Evolutionary conservation across 2,888 invertebrate genomes (phyloP).

Genomic region (Aphodius sticticus): DNA sequence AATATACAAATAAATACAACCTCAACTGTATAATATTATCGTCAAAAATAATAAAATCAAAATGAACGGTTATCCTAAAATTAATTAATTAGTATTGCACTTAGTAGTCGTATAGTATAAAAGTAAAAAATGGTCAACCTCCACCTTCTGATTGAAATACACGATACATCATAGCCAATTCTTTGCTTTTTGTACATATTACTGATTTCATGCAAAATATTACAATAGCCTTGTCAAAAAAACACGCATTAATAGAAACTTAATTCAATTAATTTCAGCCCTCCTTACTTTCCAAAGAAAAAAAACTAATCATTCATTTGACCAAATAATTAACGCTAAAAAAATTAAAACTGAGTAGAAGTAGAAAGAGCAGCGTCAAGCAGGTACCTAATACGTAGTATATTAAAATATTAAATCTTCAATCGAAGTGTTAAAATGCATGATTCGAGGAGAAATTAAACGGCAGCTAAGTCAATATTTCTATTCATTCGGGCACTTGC

Average conservation of each 20-base stretch:
- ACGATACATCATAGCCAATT: not conserved
- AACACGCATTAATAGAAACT: too few relatives aligned
- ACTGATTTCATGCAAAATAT: not conserved
- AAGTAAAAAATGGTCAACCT: not conserved
- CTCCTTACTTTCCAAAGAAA: not conserved
- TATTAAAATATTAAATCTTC: not conserved
- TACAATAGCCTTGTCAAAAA: not conserved
- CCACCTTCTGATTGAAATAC: not conserved
- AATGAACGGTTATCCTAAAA: not conserved
- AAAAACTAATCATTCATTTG: not conserved
- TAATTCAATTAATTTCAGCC: too few relatives aligned
- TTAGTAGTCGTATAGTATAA: not conserved
- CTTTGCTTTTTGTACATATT: not conserved
- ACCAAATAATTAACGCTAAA: not conserved
- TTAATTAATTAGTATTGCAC: constrained; percentile 4
- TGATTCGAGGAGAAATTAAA: not conserved
- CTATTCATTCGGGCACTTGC: constrained; percentile 46
- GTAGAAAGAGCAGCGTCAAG: not conserved
- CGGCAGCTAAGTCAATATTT: not conserved
- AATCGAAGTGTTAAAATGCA: not conserved
- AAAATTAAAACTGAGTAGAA: not conserved
- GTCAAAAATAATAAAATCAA: not conserved
- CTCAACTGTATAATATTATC: not conserved
- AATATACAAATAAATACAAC: constrained; percentile 4
- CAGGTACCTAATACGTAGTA: not conserved